Evolutionary conservation across 2,113 vertebrate genomes (phyloP).

Genomic region (Cyanoderma ruficeps): DNA sequence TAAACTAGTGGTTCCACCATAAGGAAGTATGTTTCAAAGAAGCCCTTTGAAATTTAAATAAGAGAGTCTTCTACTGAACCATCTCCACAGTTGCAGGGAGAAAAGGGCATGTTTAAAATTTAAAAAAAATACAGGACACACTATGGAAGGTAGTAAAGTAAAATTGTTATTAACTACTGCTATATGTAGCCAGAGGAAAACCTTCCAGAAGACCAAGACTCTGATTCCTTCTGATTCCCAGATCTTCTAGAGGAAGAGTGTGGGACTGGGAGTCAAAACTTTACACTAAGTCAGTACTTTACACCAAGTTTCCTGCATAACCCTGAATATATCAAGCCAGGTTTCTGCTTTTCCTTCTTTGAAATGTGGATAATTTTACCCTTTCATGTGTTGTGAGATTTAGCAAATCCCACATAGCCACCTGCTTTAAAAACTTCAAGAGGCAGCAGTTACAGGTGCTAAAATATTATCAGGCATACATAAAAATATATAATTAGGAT

Average conservation of each 20-base stretch:
- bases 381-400: not conserved
- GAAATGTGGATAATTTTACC: not conserved
- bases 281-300: not conserved
- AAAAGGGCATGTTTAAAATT: constrained; percentile 1
- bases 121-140: not conserved
- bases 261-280: not conserved
- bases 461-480: not conserved
- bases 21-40: constrained; percentile 41
- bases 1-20: constrained; percentile 3
- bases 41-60: constrained; percentile 54
- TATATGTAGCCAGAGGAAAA: not conserved
- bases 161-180: not conserved
- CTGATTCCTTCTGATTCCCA: not conserved
- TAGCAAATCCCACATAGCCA: rapidly evolving
- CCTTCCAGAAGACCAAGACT: not conserved
- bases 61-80: not conserved
- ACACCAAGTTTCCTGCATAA: not conserved
- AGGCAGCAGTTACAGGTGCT: not conserved
- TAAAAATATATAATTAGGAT: not conserved
- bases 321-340: not conserved
- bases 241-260: not conserved
- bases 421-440: not conserved
- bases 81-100: not conserved
- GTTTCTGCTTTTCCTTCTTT: not conserved
- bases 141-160: not conserved